phyloP scores from a whole-genome alignment of 2,888 invertebrate species.

The Dynastes tityus region DNA sequence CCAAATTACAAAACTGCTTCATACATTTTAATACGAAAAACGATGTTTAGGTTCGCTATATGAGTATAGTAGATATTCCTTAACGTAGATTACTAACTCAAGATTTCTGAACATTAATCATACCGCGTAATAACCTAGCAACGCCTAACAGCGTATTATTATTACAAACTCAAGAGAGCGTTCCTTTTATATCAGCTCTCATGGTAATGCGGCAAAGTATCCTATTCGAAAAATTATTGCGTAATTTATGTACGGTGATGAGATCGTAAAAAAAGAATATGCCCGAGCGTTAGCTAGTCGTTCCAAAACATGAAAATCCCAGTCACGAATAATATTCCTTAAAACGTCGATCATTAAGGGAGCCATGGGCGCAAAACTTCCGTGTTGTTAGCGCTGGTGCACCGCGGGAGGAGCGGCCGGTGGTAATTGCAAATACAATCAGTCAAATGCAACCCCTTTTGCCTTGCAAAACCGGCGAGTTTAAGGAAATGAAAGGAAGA shows the following conservation, averaged over 20 bases:
- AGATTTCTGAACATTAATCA: not conserved
- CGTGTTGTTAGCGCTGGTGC: constrained; percentile 36
- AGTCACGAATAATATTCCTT: constrained; percentile 28
- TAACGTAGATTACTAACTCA: no score
- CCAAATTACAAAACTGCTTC: no score
- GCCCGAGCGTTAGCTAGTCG: constrained; percentile 12
- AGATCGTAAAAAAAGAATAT: constrained; percentile 22
- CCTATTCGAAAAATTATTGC: constrained; percentile 34
- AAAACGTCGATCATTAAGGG: constrained; percentile 36
- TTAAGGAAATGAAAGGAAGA: constrained; percentile 54
- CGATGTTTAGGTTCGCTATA: no score
- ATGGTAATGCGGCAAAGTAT: not conserved
- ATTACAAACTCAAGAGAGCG: constrained; percentile 3
- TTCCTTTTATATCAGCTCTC: not conserved
- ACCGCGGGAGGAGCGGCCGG: constrained; percentile 30
- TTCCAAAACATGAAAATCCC: constrained; percentile 28
- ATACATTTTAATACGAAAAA: no score
- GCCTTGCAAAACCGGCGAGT: constrained; percentile 51
- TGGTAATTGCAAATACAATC: constrained; percentile 54
- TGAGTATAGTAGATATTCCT: no score
- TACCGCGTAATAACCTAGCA: not conserved
- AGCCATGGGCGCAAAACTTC: constrained; percentile 44
- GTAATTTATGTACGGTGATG: constrained; percentile 31
- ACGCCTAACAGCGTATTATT: not conserved
- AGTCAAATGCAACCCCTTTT: constrained; percentile 53